Percentiles rank a stretch among this genome's conserved stretches.
Evolutionary conservation across 2,888 invertebrate genomes (phyloP).

Genomic region (Tinea trinotella): DNA sequence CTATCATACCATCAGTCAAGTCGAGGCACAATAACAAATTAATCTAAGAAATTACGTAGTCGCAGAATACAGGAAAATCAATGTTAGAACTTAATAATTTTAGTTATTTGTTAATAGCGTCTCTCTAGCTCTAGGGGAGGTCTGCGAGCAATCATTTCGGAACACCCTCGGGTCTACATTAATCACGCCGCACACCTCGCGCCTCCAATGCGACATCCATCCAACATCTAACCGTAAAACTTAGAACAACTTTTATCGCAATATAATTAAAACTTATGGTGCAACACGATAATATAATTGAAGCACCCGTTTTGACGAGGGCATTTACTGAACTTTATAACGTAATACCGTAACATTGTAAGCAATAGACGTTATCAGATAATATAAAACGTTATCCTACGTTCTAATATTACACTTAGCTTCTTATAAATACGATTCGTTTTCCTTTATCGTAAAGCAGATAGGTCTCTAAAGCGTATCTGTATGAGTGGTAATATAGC

Average conservation of each 20-base stretch:
- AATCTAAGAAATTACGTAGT: no score
- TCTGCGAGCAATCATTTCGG: slow-evolving; percentile 41
- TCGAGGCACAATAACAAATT: no score
- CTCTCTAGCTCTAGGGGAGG: slow-evolving; percentile 26
- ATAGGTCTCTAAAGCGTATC: slow-evolving; percentile 23
- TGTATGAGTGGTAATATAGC: slow-evolving; percentile 21
- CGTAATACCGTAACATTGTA: slow-evolving; percentile 20
- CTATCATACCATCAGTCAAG: no score
- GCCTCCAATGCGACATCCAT: slow-evolving; percentile 22
- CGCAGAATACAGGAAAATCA: no score
- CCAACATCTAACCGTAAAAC: neutral
- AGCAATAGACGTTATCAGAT: slow-evolving; percentile 26
- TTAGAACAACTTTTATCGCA: neutral
- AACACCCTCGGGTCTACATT: slow-evolving; percentile 45
- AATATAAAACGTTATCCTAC: slow-evolving; percentile 20
- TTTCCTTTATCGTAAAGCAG: slow-evolving; percentile 21
- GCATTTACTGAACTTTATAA: slow-evolving; percentile 14
- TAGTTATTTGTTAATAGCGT: neutral
- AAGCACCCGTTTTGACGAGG: neutral
- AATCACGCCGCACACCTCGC: slow-evolving; percentile 36
- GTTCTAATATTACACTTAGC: slow-evolving; percentile 15
- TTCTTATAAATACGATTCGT: neutral
- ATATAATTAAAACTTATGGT: neutral
- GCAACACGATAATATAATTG: neutral
- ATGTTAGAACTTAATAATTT: neutral